phyloP scores from a whole-genome alignment of 2,797 vertebrate species.

The Dryobates pubescens region DNA sequence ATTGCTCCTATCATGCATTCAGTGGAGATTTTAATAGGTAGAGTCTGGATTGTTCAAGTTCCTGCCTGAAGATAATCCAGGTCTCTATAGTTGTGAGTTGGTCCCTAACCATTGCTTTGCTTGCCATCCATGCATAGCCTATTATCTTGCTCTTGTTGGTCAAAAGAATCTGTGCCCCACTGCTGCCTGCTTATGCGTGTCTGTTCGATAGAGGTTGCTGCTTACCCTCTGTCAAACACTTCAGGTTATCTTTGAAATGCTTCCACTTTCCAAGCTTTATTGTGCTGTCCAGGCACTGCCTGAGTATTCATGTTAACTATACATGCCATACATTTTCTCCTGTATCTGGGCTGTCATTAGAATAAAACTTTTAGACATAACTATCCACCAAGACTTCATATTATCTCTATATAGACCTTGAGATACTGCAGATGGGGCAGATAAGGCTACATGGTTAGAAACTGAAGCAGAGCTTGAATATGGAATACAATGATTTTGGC shows the following conservation, averaged over 20 bases:
- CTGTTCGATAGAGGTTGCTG: not conserved
- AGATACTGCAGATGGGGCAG: not conserved
- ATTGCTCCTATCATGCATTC: not conserved
- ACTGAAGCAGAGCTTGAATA: not conserved
- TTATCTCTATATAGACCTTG: not conserved
- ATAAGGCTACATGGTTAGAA: not conserved
- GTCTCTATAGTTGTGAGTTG: not conserved
- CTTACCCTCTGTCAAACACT: not conserved
- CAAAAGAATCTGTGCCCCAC: not conserved
- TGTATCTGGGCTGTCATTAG: not conserved
- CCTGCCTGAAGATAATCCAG: not conserved
- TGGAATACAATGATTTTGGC: not conserved
- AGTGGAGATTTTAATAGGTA: not conserved
- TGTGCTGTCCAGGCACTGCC: not conserved
- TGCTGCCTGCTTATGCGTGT: not conserved
- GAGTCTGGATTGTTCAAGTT: not conserved
- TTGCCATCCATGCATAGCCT: not conserved
- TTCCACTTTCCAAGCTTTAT: not conserved
- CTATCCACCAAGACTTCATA: not conserved
- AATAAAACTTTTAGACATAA: not conserved
- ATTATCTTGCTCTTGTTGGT: not conserved
- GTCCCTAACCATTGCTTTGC: not conserved
- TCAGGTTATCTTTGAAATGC: not conserved
- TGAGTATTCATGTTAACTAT: not conserved
- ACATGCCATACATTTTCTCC: not conserved